Conservation (phyloP, 2,113 vertebrate genomes). For the Plestiodon gilberti region DNA sequence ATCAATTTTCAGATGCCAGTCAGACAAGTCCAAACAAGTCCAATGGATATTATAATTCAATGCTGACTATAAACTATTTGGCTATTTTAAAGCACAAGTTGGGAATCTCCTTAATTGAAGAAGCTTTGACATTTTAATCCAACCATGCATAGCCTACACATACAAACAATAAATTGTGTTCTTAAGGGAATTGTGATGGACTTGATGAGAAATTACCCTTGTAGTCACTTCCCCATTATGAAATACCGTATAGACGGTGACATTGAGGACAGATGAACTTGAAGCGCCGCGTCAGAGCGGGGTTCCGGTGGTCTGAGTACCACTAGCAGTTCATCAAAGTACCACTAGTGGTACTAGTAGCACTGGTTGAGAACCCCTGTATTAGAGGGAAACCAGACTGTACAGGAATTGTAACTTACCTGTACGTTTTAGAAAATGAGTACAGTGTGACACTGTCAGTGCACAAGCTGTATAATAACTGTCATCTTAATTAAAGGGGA, state of each 20-base stretch:
- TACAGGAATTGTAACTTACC: background rate
- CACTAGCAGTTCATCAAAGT: no score
- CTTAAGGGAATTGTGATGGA: background rate
- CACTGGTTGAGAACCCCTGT: no score
- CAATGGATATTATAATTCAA: slow-evolving; percentile 17
- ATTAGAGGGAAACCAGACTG: background rate
- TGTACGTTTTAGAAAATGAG: background rate
- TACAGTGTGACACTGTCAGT: background rate
- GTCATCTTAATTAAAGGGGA: slow-evolving; percentile 16
- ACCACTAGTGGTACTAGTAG: no score
- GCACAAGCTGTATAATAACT: background rate
- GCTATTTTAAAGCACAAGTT: slow-evolving; percentile 9
- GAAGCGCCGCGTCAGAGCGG: no score
- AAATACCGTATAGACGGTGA: background rate
- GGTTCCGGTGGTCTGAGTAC: no score
- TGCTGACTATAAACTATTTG: background rate
- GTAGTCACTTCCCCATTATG: background rate
- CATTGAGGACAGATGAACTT: background rate
- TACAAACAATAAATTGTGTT: slow-evolving; percentile 10
- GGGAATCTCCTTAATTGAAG: slow-evolving; percentile 31
- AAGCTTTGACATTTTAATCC: slow-evolving; percentile 1
- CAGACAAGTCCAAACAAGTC: background rate
- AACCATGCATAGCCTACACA: background rate
- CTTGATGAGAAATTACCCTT: background rate
- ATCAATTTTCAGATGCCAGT: slow-evolving; percentile 19